Evolutionary conservation across 2,888 invertebrate genomes (phyloP).

Genomic region (Uropetala carovei): DNA sequence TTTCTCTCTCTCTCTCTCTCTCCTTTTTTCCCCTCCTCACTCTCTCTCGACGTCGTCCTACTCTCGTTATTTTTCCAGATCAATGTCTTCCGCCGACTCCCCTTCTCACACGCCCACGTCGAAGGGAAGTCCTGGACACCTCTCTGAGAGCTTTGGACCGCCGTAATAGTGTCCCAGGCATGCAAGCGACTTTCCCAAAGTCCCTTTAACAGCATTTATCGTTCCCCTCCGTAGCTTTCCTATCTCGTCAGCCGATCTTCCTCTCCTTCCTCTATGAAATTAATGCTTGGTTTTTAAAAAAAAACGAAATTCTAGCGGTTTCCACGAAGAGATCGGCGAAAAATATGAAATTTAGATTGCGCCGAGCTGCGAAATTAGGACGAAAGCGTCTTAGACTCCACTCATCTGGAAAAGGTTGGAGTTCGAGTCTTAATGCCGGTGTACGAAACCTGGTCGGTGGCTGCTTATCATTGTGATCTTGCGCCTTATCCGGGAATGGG

Average conservation of each 20-base stretch:
- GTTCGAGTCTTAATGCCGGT: no score
- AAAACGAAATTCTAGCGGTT: not conserved
- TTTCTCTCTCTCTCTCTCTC: not conserved
- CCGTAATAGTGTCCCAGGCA: not conserved
- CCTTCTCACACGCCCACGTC: not conserved
- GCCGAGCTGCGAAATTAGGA: no score
- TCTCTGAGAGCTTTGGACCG: not conserved
- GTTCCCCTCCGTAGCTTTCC: not conserved
- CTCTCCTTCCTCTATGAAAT: not conserved
- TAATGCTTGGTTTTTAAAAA: not conserved
- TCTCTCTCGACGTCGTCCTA: not conserved
- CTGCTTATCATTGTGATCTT: no score
- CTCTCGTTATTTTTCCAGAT: conserved; percentile 24
- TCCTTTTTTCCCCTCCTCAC: not conserved
- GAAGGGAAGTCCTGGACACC: not conserved
- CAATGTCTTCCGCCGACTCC: not conserved
- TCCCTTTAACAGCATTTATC: conserved; percentile 13
- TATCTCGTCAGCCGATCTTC: not conserved
- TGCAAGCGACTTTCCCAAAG: not conserved
- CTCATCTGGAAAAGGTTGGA: no score
- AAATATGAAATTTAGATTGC: no score
- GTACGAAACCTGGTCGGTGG: no score
- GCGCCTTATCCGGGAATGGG: no score
- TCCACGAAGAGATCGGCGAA: not conserved
- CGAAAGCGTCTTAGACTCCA: no score